These are phyloP conservation scores for Stenotaenia linearis DNA, from an alignment of 2,888 invertebrate genomes.

Conservation along the genomic window DNA sequence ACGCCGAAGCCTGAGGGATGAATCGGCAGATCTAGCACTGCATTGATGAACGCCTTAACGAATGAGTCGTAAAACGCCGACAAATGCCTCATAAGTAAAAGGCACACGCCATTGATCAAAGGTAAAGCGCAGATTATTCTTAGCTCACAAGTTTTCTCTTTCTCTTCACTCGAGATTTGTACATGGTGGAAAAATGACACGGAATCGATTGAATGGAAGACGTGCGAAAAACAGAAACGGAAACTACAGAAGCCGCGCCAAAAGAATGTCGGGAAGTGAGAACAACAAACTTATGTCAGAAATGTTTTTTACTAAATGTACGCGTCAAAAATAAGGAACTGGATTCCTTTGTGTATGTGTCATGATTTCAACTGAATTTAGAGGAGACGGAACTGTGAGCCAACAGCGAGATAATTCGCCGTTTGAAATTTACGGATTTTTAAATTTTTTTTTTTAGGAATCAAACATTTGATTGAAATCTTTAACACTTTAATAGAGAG, in stretches of 20 bases:
- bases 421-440: too few species aligned
- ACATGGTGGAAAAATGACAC: not conserved
- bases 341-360: not conserved
- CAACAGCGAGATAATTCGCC: too few species aligned
- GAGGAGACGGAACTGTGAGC: too few species aligned
- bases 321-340: not conserved
- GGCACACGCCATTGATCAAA: not conserved
- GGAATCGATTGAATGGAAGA: not conserved
- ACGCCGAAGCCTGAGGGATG: not conserved
- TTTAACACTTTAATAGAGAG: too few species aligned
- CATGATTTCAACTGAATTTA: not conserved
- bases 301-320: not conserved
- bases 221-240: not conserved
- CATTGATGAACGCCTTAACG: not conserved
- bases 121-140: not conserved
- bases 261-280: not conserved
- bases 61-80: slow-evolving; percentile 1
- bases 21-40: not conserved
- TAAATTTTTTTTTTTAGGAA: too few species aligned
- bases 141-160: not conserved
- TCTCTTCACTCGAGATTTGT: not conserved
- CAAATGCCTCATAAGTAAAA: not conserved
- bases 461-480: too few species aligned
- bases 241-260: not conserved
- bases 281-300: not conserved